Evolutionary conservation across 1,140 invertebrate genomes (phyloP).

Genomic region (Achatina immaculata): DNA sequence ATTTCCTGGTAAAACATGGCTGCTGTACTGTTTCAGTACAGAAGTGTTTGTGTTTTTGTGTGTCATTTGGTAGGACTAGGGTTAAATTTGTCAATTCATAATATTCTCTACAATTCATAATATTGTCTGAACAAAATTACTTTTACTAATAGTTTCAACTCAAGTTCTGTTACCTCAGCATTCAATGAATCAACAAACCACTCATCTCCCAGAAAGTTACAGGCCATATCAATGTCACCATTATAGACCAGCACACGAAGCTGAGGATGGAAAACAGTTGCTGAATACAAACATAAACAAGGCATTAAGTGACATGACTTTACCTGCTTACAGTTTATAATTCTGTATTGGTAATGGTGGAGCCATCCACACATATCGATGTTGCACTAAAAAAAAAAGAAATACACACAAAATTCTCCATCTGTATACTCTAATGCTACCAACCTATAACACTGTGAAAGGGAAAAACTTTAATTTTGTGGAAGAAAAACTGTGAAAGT

Average conservation of each 20-base stretch:
- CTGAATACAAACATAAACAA: constrained; percentile 3
- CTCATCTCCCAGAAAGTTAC: constrained; percentile 75
- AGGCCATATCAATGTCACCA: constrained; percentile 76
- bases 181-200: constrained; percentile 71
- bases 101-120: too few species aligned
- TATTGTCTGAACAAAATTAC: too few species aligned
- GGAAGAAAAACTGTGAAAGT: too few species aligned
- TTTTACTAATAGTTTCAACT: too few species aligned
- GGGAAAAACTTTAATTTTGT: too few species aligned
- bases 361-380: not conserved
- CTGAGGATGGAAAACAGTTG: constrained; percentile 39
- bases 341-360: not conserved
- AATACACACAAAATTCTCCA: constrained; percentile 9
- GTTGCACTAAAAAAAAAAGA: constrained; percentile 16
- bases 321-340: not conserved
- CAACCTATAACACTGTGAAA: too few species aligned
- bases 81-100: too few species aligned
- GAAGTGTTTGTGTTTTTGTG: too few species aligned
- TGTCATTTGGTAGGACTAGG: too few species aligned
- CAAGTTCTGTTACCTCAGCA: constrained; percentile 13
- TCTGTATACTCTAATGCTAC: too few species aligned
- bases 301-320: not conserved
- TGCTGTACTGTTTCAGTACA: too few species aligned
- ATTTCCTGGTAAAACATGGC: too few species aligned
- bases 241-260: constrained; percentile 74